A percentile compares a stretch with the other conserved stretches of the same genome.
These are phyloP conservation scores for Mimachlamys varia DNA, from an alignment of 2,888 invertebrate species.

Conservation along the genomic window DNA sequence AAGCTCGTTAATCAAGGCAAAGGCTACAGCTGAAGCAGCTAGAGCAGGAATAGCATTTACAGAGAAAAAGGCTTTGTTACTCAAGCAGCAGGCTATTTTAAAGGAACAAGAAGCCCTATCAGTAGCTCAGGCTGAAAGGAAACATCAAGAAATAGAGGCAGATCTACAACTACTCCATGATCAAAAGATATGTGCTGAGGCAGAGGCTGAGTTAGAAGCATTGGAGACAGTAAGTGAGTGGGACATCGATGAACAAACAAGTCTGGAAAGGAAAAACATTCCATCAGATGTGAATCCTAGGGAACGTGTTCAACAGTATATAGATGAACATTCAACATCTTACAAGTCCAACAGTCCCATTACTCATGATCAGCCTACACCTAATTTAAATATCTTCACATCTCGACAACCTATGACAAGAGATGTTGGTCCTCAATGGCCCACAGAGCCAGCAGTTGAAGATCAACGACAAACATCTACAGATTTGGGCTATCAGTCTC, in stretches of 20 bases:
- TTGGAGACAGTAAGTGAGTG: background rate
- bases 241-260: no score
- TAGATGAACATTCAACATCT: no score
- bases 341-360: no score
- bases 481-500: no score
- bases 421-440: no score
- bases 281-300: background rate
- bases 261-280: background rate
- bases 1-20: no score
- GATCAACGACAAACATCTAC: no score
- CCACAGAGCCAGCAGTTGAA: no score
- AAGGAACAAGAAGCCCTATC: background rate
- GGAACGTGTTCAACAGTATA: background rate
- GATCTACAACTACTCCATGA: background rate
- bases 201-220: background rate
- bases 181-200: background rate
- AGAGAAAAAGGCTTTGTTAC: background rate
- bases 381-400: no score
- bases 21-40: background rate
- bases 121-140: background rate
- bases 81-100: background rate
- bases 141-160: background rate
- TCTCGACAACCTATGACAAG: no score
- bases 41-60: background rate
- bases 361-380: no score